These are phyloP conservation scores for Drosophila borborema DNA, from an alignment of 2,888 invertebrate species.

Conservation along the genomic window DNA sequence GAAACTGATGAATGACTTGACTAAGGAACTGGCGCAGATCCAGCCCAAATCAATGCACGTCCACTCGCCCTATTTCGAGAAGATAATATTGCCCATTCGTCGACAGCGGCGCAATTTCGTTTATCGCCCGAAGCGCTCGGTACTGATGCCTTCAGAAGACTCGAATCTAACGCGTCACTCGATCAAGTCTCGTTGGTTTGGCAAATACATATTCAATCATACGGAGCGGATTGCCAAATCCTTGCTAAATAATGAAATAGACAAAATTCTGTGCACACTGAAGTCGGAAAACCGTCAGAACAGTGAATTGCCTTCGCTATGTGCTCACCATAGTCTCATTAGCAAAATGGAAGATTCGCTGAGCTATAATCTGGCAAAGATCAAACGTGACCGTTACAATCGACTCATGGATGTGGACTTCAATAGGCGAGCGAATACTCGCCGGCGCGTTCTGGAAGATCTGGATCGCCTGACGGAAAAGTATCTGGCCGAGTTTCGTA, in stretches of 20 bases:
- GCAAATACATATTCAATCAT: constrained; percentile 7
- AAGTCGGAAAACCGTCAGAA: constrained; percentile 3
- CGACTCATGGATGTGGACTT: constrained; percentile 27
- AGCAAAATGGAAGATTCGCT: constrained; percentile 52
- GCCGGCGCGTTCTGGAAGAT: constrained; percentile 32
- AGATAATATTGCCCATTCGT: neutral
- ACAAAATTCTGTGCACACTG: constrained; percentile 38
- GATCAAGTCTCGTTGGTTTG: constrained; percentile 66
- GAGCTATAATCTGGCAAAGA: constrained; percentile 12
- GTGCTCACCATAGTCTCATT: constrained; percentile 55
- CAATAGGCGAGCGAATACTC: neutral
- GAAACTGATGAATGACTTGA: neutral
- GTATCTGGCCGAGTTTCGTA: constrained; percentile 47
- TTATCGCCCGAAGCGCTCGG: constrained; percentile 6
- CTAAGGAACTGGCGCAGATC: neutral
- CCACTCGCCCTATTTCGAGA: constrained; percentile 49
- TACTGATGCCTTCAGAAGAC: neutral
- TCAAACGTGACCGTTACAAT: constrained; percentile 42
- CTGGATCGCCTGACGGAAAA: constrained; percentile 46
- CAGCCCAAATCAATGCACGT: neutral
- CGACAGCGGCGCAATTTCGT: neutral
- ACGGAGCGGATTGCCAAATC: constrained; percentile 14
- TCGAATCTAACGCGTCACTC: neutral
- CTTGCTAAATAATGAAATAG: constrained; percentile 43
- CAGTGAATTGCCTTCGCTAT: constrained; percentile 35